Evolutionary conservation across 1,140 invertebrate genomes (phyloP).

Genomic region (Leguminivora glycinivorella): DNA sequence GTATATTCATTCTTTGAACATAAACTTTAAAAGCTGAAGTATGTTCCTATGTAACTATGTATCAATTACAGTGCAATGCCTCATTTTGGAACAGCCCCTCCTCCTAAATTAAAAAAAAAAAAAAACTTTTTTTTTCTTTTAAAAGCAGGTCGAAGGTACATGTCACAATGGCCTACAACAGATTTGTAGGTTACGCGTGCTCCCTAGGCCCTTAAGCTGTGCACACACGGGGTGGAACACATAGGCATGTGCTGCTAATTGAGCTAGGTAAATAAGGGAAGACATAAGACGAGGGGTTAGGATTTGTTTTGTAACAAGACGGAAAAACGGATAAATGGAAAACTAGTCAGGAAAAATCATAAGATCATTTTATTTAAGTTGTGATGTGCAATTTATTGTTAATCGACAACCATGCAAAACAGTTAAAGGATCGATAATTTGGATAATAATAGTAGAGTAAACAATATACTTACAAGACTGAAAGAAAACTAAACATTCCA

Average conservation of each 20-base stretch:
- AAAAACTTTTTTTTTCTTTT: background rate
- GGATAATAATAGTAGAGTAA: no score
- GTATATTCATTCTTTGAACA: background rate
- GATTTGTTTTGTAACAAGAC: background rate
- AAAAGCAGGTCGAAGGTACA: conserved; percentile 15
- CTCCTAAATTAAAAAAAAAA: background rate
- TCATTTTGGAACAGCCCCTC: background rate
- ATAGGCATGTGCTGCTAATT: conserved; percentile 31
- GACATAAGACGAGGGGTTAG: background rate
- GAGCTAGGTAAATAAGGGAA: conserved; percentile 26
- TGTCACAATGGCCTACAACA: conserved; percentile 34
- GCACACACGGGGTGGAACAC: conserved; percentile 47
- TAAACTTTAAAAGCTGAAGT: background rate
- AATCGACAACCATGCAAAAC: no score
- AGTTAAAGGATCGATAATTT: no score
- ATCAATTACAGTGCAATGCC: background rate
- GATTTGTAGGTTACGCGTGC: conserved; percentile 70
- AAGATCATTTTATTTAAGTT: no score
- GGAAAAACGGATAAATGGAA: background rate
- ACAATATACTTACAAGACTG: background rate
- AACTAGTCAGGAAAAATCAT: no score
- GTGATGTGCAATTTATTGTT: no score
- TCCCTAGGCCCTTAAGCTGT: conserved; percentile 50
- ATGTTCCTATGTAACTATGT: no score
- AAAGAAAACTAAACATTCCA: background rate